These are phyloP conservation scores for Diplogasteroides magnus DNA, from an alignment of 1,140 invertebrate species.

Conservation along the genomic window DNA sequence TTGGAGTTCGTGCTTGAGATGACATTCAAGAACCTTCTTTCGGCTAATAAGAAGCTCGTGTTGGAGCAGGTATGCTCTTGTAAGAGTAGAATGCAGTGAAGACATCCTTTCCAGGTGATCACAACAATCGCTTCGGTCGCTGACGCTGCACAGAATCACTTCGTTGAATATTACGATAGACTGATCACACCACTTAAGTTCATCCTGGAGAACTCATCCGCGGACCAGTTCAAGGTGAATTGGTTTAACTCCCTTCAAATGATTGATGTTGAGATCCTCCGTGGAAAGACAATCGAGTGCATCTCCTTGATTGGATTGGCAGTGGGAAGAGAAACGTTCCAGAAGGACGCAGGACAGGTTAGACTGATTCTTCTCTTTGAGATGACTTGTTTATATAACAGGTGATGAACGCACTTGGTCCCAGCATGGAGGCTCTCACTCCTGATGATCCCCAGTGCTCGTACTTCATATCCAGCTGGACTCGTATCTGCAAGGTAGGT, in stretches of 20 bases:
- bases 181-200: conserved; percentile 94
- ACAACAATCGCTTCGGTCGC: conserved; percentile 97
- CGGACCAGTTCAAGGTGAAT: conserved; percentile 44
- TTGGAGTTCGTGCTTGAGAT: conserved; percentile 80
- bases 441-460: conserved; percentile 88
- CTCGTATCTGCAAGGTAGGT: conserved; percentile 83
- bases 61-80: conserved; percentile 74
- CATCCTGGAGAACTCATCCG: conserved; percentile 84
- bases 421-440: conserved; percentile 56
- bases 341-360: conserved; percentile 84
- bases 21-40: conserved; percentile 84
- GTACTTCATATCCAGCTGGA: conserved; percentile 97
- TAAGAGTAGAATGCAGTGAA: neutral
- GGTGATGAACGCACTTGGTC: conserved; percentile 21
- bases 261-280: conserved; percentile 62
- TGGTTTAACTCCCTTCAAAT: no score
- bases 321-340: conserved; percentile 90
- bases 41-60: conserved; percentile 88
- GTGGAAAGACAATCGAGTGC: conserved; percentile 95
- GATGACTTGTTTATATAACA: conserved; percentile 67
- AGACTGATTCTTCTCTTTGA: conserved; percentile 91
- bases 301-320: conserved; percentile 95
- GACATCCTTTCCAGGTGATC: conserved; percentile 60
- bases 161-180: conserved; percentile 65
- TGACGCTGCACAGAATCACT: conserved; percentile 95